A percentile compares a stretch with the other conserved stretches of the same genome.
Conservation (phyloP, 2,113 vertebrate genomes). For the Pomatorhinus ruficollis region DNA sequence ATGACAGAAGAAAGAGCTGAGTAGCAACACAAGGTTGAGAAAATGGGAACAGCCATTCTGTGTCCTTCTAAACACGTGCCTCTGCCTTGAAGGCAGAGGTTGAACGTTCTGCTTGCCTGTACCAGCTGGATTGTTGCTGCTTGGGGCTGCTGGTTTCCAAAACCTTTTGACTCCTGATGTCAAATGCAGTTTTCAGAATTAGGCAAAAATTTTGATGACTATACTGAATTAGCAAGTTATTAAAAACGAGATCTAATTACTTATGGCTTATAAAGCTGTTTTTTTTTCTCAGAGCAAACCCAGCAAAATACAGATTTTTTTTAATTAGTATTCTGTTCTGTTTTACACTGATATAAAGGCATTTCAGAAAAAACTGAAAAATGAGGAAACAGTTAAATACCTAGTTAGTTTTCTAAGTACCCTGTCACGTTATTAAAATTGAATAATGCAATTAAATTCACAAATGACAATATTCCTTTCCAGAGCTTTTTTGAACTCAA, state of each 20-base stretch:
- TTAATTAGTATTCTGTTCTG: not conserved
- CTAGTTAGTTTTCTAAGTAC: not conserved
- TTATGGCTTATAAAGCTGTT: not conserved
- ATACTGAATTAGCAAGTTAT: not conserved
- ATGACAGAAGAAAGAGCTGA: not conserved
- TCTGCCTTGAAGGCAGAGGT: not conserved
- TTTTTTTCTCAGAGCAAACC: not conserved
- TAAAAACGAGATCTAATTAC: not conserved
- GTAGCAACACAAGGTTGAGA: not conserved
- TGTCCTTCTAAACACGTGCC: not conserved
- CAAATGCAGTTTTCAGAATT: not conserved
- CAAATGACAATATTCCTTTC: not conserved
- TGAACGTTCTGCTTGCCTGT: not conserved
- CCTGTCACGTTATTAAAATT: not conserved
- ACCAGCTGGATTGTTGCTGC: rapidly evolving
- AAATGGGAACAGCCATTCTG: not conserved
- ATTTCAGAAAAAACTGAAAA: not conserved
- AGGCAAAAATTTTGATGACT: not conserved
- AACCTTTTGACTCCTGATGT: not conserved
- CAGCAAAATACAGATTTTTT: not conserved
- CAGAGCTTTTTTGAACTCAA: not conserved
- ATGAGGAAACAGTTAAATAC: not conserved
- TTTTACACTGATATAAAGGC: not conserved
- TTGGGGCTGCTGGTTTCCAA: not conserved
- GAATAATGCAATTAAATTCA: not conserved